Evolutionary conservation across 1,140 invertebrate species (phyloP), one percentile per base, ranked within the genome.

Genomic region (Macrotrachela quadricornifera): DNA sequence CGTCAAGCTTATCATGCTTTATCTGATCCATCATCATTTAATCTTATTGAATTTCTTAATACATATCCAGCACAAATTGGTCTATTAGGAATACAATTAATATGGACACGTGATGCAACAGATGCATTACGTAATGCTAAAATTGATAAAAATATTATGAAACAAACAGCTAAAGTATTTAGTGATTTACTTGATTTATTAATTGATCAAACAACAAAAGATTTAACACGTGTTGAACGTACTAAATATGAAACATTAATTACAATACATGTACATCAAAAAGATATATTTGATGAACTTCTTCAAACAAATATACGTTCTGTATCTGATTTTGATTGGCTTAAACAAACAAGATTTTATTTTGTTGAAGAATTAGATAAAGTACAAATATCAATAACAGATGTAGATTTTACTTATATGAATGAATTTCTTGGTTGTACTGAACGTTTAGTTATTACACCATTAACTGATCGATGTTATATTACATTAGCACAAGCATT

Each of bases 351-450:
- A 60, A 74, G 90, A 46, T 94, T 94, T 64, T 95, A 94, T 65
- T 94, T 94, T 67, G 82, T 87, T 68, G 85, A 92, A 69, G 87
- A 94, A 61, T 71, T 80, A 10, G 88, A 94, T 62, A 86, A 85
- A 63, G 91, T 85, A 1, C 77, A 78, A 64, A 87, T 94, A 59
- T 80, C 78, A 1, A 87, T 95, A 0, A 94, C 88, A 0, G 54
- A 95, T 71, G 88, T 88, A 46, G 81, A 92, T 65, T 91, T 94
- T 69, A 77, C 72, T 58, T 71, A 71, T 67, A 82, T 80, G 57
- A 83, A 94, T 66, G 90, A 95, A 69, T 95, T 94, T 72, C 73
- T 95, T 43, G 87, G 88, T 44, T 92, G 92, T 67, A 91, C 86
- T 8, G 83, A 88, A 8, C 78, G 82, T 54, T 75, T 94, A 43